phyloP scores from a whole-genome alignment of 2,888 invertebrate genomes.

The Trachelus troglodyta region DNA sequence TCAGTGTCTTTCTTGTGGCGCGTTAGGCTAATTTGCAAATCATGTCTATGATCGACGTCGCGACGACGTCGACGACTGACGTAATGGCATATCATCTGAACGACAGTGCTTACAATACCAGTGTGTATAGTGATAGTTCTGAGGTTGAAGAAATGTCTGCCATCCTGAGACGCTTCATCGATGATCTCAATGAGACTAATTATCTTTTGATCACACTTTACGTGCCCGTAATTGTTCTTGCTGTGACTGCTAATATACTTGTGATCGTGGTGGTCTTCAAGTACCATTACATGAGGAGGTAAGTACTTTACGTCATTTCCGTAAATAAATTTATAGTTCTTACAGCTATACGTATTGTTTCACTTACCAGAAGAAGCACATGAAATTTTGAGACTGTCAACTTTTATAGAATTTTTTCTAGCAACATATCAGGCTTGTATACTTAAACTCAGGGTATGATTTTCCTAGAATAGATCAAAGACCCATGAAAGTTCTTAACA shows the following conservation, averaged over 20 bases:
- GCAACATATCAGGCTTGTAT: background rate
- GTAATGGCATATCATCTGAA: background rate
- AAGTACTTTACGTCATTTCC: conserved; percentile 49
- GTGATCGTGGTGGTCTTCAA: conserved; percentile 77
- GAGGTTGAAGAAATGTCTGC: conserved; percentile 33
- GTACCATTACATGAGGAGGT: conserved; percentile 78
- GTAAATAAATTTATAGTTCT: background rate
- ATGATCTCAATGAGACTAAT: conserved; percentile 43
- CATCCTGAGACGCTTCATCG: conserved; percentile 40
- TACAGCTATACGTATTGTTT: background rate
- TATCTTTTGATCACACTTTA: conserved; percentile 72
- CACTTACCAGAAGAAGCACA: background rate
- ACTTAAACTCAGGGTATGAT: background rate
- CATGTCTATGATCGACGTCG: background rate
- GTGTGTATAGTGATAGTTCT: conserved; percentile 27
- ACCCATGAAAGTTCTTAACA: background rate
- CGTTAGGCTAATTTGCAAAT: background rate
- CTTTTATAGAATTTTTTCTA: background rate
- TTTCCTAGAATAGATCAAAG: background rate
- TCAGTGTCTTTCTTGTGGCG: background rate
- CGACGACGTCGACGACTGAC: background rate
- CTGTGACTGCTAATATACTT: conserved; percentile 74
- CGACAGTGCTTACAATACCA: background rate
- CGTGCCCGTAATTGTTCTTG: conserved; percentile 73
- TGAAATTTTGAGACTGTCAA: background rate